These are phyloP conservation scores for Eupithecia subumbrata DNA, from an alignment of 2,888 invertebrate species.

Conservation along the genomic window DNA sequence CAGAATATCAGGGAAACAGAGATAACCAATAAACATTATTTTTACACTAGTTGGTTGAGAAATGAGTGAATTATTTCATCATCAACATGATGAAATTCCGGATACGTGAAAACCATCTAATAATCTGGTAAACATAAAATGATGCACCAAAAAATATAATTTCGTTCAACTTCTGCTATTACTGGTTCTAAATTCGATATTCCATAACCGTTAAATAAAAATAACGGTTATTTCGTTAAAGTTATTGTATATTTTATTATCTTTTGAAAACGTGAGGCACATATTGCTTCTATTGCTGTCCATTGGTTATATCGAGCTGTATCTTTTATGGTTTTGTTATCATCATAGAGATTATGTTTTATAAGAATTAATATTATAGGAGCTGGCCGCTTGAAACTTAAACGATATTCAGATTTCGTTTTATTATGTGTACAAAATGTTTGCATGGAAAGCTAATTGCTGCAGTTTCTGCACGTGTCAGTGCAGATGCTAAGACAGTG, in stretches of 20 bases:
- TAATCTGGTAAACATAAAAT: background rate
- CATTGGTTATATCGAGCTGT: slow-evolving; percentile 34
- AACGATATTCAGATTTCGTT: background rate
- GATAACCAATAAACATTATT: too few species aligned
- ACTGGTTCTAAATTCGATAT: slow-evolving; percentile 2
- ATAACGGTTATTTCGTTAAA: slow-evolving; percentile 26
- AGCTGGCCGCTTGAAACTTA: background rate
- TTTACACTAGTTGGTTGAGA: background rate
- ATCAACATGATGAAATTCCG: background rate
- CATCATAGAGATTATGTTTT: slow-evolving; percentile 22
- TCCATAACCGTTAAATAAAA: slow-evolving; percentile 22
- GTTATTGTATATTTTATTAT: slow-evolving; percentile 21
- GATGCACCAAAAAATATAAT: background rate
- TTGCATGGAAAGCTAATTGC: too few species aligned
- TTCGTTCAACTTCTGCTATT: background rate
- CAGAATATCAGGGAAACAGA: too few species aligned
- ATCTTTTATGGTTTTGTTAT: slow-evolving; percentile 43
- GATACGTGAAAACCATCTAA: background rate
- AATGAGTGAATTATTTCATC: background rate
- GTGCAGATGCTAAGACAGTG: too few species aligned
- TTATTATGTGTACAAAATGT: background rate
- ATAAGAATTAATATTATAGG: background rate
- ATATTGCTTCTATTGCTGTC: slow-evolving; percentile 19
- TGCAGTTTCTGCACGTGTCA: too few species aligned
- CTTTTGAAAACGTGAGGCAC: slow-evolving; percentile 25